Conservation (phyloP, 2,888 invertebrate genomes). For the Eulithis testata region DNA sequence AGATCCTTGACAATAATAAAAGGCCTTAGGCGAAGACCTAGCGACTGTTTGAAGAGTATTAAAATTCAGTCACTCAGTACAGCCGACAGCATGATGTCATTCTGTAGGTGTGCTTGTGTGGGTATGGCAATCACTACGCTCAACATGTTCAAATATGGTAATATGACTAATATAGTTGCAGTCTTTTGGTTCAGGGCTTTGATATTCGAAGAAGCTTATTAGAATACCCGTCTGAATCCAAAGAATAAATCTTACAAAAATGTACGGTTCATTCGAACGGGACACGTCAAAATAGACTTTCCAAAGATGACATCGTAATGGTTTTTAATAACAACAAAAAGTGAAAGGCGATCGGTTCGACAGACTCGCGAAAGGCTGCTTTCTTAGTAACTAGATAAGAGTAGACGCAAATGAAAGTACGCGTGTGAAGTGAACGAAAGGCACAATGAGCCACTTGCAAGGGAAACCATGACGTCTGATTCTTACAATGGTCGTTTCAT, state of each 20-base stretch:
- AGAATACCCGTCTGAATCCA: conserved; percentile 34
- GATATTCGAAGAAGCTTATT: conserved; percentile 52
- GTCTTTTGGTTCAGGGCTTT: conserved; percentile 67
- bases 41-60: conserved; percentile 64
- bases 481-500: conserved; percentile 37
- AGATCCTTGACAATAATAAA: conserved; percentile 58
- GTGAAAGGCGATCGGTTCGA: conserved; percentile 73
- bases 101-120: conserved; percentile 64
- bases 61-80: conserved; percentile 65
- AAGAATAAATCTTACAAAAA: conserved; percentile 6
- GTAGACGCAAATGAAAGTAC: conserved; percentile 71
- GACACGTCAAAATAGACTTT: conserved; percentile 57
- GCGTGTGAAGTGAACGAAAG: conserved; percentile 73
- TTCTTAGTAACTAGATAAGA: conserved; percentile 78
- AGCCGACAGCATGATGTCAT: conserved; percentile 74
- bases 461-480: conserved; percentile 60
- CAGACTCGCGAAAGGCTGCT: conserved; percentile 57
- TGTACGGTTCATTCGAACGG: conserved; percentile 12
- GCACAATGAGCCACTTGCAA: conserved; percentile 58
- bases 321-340: conserved; percentile 75
- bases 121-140: conserved; percentile 52
- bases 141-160: conserved; percentile 71
- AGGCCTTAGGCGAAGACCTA: conserved; percentile 51
- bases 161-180: conserved; percentile 73
- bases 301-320: conserved; percentile 66